Base-by-base conservation (phyloP, 2,888 invertebrate genomes). In the Elmis aenea region DNA sequence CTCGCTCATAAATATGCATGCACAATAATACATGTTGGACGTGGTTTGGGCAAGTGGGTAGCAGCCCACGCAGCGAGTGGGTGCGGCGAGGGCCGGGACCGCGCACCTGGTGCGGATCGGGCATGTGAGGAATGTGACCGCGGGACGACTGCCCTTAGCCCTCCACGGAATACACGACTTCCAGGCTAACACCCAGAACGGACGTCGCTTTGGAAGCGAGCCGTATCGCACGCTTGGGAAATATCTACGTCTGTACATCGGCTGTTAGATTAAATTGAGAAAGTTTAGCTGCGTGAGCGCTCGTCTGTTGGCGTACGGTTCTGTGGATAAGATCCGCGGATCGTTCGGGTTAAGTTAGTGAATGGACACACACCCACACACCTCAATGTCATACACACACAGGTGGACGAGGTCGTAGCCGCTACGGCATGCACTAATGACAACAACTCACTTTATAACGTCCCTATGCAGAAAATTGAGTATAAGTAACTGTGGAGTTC, bases 1-100 rank as follows among this genome's bases (percentile, higher is more conserved):
- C 50, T 49, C 48, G 47, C 55, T 61, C 61, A 64, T 63, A 62
- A 63, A 62, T 62, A 64, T 62, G 61, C 60, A 58, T 54, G 46
- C 42, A 45, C 50, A 54, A 54, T 54, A 53, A 52, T 53, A 55
- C 54, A 51, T 54, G 57, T 56, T 55, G 55, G 54, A 53, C 53
- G 55, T 53, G 55, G 56, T 55, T 56, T 54, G 43, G 54, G 52
- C 54, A 56, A 55, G 55, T 57, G 57, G 59, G 58, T 52, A 51
- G 51, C 54, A 42, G 49, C 59, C 58, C 58, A 58, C 58, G 57
- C 61, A 49, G 46, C 38, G 53, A 56, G 57, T 56, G 54, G 59
- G 59, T 59, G 61, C 59, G 61, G 54, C 59, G 53, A 44, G 46
- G 44, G 41, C 42, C 45, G 41, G 44, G 38, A 42, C 42, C 42